Base-by-base conservation (phyloP, 2,797 vertebrate species). In the Trachurus trachurus region DNA sequence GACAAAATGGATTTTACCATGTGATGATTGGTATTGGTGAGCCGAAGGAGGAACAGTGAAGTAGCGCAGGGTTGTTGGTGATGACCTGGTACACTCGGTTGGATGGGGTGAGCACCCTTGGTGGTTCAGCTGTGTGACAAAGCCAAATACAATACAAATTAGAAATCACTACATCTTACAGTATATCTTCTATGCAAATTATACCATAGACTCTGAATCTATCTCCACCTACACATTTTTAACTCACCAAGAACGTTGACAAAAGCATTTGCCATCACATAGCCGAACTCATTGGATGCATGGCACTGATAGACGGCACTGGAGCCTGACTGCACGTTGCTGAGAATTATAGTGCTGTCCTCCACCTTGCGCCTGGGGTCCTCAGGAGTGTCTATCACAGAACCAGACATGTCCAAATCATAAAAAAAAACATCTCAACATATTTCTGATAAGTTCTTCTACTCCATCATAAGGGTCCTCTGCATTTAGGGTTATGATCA, bases 221-320 rank as follows among this genome's bases (percentile, higher is more conserved):
- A 31, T 47, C 44, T 49, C 0, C 7, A 29, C 5, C 22, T 42
- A 11, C 26, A 66, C 3, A 64, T 17, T 19, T 72, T 65, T 8
- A 52, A 88, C 97, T 96, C 94, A 99, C 98, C 97, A 9, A 99
- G 94, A 74, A 99, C 97, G 68, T 95, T 99, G 66, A 99, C 96
- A 92, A 99, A 99, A 21, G 97, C 97, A 0, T 99, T 99, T 73
- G 96, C 96, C 82, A 99, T 81, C 76, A 98, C 90, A 88, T 99
- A 99, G 76, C 98, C 98, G 53, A 97, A 99, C 68, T 98, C 96
- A 79, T 99, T 99, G 71, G 98, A 98, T 34, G 96, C 96, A 19
- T 99, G 98, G 86, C 98, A 99, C 75, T 99, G 98, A 87, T 97
- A 99, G 31, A 99, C 98, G 0, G 97, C 96, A 62, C 98, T 99